Evolutionary conservation across 2,888 invertebrate genomes (phyloP).

Genomic region (Bombylius discolor): DNA sequence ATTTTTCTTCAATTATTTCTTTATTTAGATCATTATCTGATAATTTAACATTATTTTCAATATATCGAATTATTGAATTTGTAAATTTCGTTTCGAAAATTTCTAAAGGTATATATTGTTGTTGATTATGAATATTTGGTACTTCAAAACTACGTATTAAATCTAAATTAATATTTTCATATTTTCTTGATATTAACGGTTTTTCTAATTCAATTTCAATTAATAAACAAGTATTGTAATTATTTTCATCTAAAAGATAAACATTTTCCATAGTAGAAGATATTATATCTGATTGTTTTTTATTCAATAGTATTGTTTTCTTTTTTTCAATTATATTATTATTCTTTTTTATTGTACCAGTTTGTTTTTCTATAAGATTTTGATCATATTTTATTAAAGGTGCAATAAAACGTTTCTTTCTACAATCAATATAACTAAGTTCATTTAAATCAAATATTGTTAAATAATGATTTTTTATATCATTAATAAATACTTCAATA

Average conservation of each 20-base stretch:
- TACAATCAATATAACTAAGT: neutral
- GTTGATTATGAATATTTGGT: neutral
- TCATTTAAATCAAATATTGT: neutral
- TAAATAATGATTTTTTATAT: neutral
- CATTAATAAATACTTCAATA: neutral
- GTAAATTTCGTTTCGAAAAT: neutral
- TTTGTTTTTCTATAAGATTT: neutral
- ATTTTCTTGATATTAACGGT: constrained; percentile 1
- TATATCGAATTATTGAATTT: neutral
- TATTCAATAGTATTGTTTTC: too few species aligned
- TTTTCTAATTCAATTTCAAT: neutral
- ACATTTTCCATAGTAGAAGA: neutral
- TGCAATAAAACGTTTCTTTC: neutral
- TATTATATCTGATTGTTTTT: too few species aligned
- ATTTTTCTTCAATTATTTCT: neutral
- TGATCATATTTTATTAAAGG: neutral
- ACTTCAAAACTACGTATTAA: neutral
- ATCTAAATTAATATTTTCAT: neutral
- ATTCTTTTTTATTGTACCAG: neutral
- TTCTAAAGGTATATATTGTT: neutral
- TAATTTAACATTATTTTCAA: neutral
- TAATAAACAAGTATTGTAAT: neutral
- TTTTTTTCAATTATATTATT: neutral
- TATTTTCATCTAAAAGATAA: constrained; percentile 1
- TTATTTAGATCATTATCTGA: neutral